phyloP scores from a whole-genome alignment of 1,140 invertebrate species.

The Atta cephalotes region DNA sequence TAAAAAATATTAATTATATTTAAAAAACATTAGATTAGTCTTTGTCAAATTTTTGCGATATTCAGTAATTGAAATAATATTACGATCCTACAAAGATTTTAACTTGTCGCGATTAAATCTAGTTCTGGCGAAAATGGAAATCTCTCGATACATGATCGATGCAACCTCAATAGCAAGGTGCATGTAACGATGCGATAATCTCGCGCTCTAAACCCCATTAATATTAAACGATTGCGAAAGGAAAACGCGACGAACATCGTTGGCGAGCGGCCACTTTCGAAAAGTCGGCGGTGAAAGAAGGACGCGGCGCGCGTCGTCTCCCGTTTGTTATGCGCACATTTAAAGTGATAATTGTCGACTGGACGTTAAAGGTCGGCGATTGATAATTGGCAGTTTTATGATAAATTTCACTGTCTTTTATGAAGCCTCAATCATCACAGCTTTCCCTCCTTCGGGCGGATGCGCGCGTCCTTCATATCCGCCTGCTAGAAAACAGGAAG shows the following conservation, averaged over 20 bases:
- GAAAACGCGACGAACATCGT: constrained; percentile 21
- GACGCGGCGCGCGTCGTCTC: background rate
- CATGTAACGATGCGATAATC: constrained; percentile 47
- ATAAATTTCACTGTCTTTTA: constrained; percentile 65
- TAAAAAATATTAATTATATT: background rate
- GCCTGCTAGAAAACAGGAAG: constrained; percentile 52
- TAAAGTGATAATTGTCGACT: constrained; percentile 48
- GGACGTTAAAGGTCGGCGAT: constrained; percentile 39
- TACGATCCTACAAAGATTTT: background rate
- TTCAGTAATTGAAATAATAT: background rate
- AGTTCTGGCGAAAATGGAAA: constrained; percentile 21
- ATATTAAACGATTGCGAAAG: constrained; percentile 56
- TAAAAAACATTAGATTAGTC: background rate
- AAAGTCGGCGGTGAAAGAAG: constrained; percentile 47
- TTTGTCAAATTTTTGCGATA: background rate
- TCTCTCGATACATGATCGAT: constrained; percentile 41
- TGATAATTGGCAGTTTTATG: constrained; percentile 60
- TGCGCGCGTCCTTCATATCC: constrained; percentile 46
- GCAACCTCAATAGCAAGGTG: constrained; percentile 20
- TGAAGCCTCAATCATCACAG: constrained; percentile 41
- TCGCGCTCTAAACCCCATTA: constrained; percentile 33
- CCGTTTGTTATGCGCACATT: constrained; percentile 41
- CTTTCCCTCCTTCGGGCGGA: constrained; percentile 62
- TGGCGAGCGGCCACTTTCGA: constrained; percentile 47
- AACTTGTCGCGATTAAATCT: background rate